Evolutionary conservation across 2,113 vertebrate species (phyloP).

Genomic region (Cranoglanis bouderius): DNA sequence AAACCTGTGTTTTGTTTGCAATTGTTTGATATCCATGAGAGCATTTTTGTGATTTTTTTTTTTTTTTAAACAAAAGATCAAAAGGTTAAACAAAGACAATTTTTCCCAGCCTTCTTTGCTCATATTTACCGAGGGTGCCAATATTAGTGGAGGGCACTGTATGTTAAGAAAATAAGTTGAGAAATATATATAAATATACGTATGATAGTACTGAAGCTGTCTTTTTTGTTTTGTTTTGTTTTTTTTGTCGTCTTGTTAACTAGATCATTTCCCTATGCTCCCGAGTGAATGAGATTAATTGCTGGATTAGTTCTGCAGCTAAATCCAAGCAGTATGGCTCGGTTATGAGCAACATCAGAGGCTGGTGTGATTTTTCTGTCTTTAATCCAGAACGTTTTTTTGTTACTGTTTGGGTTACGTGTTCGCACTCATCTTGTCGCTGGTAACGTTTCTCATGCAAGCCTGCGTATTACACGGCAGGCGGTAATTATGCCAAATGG

Average conservation of each 20-base stretch:
- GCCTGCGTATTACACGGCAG: slow-evolving; percentile 53
- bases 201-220: neutral
- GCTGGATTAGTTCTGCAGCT: neutral
- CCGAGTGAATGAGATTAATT: neutral
- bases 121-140: too few relatives aligned
- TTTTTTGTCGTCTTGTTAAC: neutral
- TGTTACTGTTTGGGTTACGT: slow-evolving; percentile 46
- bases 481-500: slow-evolving; percentile 76
- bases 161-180: too few relatives aligned
- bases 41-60: too few relatives aligned
- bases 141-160: too few relatives aligned
- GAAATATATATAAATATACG: too few relatives aligned
- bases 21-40: too few relatives aligned
- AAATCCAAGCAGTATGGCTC: neutral
- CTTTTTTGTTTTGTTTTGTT: too few relatives aligned
- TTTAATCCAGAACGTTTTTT: slow-evolving; percentile 31
- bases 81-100: too few relatives aligned
- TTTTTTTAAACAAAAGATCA: too few relatives aligned
- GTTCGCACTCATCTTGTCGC: slow-evolving; percentile 58
- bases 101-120: too few relatives aligned
- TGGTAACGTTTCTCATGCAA: slow-evolving; percentile 60
- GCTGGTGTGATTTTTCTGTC: neutral
- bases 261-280: neutral
- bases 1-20: too few relatives aligned
- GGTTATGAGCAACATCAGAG: neutral